phyloP scores from a whole-genome alignment of 2,888 invertebrate genomes.

The Pyralis farinalis region DNA sequence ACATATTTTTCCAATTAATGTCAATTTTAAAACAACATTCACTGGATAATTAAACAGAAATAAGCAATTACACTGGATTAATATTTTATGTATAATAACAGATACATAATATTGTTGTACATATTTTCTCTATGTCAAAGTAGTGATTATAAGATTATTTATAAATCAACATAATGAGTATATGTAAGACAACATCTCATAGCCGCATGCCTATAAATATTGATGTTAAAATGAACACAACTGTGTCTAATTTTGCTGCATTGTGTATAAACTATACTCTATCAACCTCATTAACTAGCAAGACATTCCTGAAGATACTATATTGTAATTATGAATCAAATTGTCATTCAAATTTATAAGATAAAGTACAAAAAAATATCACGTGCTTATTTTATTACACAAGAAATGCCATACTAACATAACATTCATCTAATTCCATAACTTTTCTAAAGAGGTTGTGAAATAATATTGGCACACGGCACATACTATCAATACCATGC shows the following conservation, averaged over 20 bases:
- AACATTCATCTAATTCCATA: conserved; percentile 20
- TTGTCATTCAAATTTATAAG: conserved; percentile 18
- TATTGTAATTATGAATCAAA: conserved; percentile 24
- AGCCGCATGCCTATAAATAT: conserved; percentile 36
- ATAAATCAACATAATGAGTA: conserved; percentile 16
- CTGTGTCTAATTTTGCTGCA: too few relatives aligned
- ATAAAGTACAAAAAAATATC: conserved; percentile 37
- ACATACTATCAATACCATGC: conserved; percentile 41
- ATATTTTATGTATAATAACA: neutral
- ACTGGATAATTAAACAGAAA: conserved; percentile 45
- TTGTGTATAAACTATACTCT: conserved; percentile 20
- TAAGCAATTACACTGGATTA: conserved; percentile 17
- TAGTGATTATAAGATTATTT: conserved; percentile 14
- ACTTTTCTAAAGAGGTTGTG: conserved; percentile 26
- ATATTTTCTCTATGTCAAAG: conserved; percentile 14
- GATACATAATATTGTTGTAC: conserved; percentile 1
- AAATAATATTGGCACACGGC: conserved; percentile 62
- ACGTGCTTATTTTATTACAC: conserved; percentile 40
- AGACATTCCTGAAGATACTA: conserved; percentile 41
- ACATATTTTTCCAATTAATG: conserved; percentile 49
- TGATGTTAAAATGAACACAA: too few relatives aligned
- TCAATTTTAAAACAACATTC: conserved; percentile 45
- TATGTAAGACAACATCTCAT: conserved; percentile 25
- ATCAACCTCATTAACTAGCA: conserved; percentile 36
- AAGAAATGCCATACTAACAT: conserved; percentile 25